These are phyloP conservation scores for Nomada goodeniana DNA, from an alignment of 2,888 invertebrate genomes.

Conservation along the genomic window DNA sequence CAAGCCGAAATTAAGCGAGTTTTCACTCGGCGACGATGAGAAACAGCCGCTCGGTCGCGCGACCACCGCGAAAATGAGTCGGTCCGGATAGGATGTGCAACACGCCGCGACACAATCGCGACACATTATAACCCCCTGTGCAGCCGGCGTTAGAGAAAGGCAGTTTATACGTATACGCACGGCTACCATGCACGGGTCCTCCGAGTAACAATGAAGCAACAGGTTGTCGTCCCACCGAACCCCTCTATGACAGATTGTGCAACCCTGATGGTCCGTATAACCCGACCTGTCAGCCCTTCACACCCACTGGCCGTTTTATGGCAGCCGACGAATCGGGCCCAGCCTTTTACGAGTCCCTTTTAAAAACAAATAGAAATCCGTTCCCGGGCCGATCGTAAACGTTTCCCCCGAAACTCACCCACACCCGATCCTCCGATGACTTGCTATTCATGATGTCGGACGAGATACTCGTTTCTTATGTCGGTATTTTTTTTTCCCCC, in stretches of 20 bases:
- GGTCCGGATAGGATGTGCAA: slow-evolving; percentile 59
- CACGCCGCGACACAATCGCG: slow-evolving; percentile 46
- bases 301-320: slow-evolving; percentile 73
- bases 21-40: slow-evolving; percentile 45
- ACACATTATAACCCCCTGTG: slow-evolving; percentile 45
- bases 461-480: slow-evolving; percentile 18
- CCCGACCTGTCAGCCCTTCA: slow-evolving; percentile 74
- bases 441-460: slow-evolving; percentile 41
- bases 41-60: slow-evolving; percentile 57
- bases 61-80: slow-evolving; percentile 60
- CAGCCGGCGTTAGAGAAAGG: slow-evolving; percentile 62
- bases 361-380: slow-evolving; percentile 65
- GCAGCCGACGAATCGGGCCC: slow-evolving; percentile 39
- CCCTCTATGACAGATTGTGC: slow-evolving; percentile 76
- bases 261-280: slow-evolving; percentile 75
- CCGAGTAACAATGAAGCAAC: slow-evolving; percentile 77
- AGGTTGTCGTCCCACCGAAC: slow-evolving; percentile 73
- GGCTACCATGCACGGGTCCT: slow-evolving; percentile 67
- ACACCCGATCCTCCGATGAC: slow-evolving; percentile 15
- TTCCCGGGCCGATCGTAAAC: slow-evolving; percentile 58
- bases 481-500: not conserved
- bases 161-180: slow-evolving; percentile 53
- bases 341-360: slow-evolving; percentile 66
- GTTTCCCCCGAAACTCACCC: slow-evolving; percentile 45
- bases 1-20: slow-evolving; percentile 54